Base-by-base conservation (phyloP, 2,888 invertebrate species). In the Augiades crinisus region DNA sequence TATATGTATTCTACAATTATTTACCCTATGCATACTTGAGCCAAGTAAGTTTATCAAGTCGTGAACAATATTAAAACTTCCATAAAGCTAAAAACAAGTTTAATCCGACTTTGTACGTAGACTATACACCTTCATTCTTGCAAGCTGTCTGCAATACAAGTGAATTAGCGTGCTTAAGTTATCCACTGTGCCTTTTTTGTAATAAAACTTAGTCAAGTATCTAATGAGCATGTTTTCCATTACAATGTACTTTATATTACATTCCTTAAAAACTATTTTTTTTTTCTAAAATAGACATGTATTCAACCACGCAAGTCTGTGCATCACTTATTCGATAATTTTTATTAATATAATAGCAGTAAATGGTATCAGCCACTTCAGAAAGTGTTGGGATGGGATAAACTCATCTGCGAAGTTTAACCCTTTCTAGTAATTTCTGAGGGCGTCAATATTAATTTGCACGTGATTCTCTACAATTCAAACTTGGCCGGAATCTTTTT, bases 31-130 rank as follows among this genome's bases (percentile, higher is more conserved):
- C n/a, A n/a, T n/a, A 76, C 70, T 75, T 70, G 59, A 61, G 62
- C 63, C 65, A 60, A 69, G 67, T 65, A 71, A 73, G 72, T 81
- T 80, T 81, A 79, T 78, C 78, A 84, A 85, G 81, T 81, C 74
- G 69, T 71, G 79, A 86, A 86, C 86, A 85, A 86, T 85, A 84
- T 85, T 85, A 86, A 81, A 84, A 79, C 82, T 67, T 72, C 78
- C 79, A 81, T 86, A 83, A 87, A 85, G 82, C 86, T 84, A 84
- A 84, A 85, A 86, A 86, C 84, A 83, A 85, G 80, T 85, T 85
- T 78, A 86, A 87, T 85, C 85, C 81, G 70, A 73, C 78, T 81
- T 78, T 70, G 79, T 78, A 72, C 73, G 74, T 69, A 76, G 71
- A 77, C 70, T 68, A 68, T 78, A 74, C n/a, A n/a, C 65, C 67